phyloP scores from a whole-genome alignment of 2,113 vertebrate genomes.

The Zeus faber region DNA sequence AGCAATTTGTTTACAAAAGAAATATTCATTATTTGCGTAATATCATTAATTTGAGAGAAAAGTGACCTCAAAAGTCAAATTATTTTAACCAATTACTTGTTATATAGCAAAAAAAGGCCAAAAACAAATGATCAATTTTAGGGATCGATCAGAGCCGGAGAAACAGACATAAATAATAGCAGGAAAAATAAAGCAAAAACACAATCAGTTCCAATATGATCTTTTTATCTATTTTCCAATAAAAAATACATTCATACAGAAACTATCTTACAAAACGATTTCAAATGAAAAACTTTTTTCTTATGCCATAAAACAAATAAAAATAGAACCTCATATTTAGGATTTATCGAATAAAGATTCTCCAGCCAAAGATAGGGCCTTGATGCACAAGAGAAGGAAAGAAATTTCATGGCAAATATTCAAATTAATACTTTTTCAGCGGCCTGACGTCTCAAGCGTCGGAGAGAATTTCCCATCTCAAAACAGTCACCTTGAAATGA shows the following conservation, averaged over 20 bases:
- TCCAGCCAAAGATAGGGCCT: conserved; percentile 51
- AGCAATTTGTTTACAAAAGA: no score
- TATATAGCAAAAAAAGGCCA: no score
- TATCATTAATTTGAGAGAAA: no score
- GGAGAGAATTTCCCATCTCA: conserved; percentile 43
- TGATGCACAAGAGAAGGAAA: conserved; percentile 28
- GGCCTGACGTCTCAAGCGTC: conserved; percentile 54
- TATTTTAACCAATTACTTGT: no score
- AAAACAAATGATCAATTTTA: no score
- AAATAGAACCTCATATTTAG: conserved; percentile 71
- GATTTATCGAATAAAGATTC: conserved; percentile 77
- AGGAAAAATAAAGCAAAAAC: conserved; percentile 46
- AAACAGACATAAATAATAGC: conserved; percentile 2
- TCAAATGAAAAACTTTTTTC: conserved; percentile 88
- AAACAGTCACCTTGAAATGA: conserved; percentile 2
- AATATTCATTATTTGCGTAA: no score
- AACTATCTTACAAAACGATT: conserved; percentile 99
- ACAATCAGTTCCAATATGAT: conserved; percentile 82
- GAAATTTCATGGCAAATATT: conserved; percentile 45
- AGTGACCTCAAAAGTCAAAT: no score
- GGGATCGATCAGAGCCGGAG: no score
- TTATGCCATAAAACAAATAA: conserved; percentile 96
- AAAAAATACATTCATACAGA: conserved; percentile 99
- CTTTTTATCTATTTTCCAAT: conserved; percentile 90
- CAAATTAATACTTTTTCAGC: conserved; percentile 39